Conservation (phyloP, 2,797 vertebrate species). For the Muscicapa comitata region DNA sequence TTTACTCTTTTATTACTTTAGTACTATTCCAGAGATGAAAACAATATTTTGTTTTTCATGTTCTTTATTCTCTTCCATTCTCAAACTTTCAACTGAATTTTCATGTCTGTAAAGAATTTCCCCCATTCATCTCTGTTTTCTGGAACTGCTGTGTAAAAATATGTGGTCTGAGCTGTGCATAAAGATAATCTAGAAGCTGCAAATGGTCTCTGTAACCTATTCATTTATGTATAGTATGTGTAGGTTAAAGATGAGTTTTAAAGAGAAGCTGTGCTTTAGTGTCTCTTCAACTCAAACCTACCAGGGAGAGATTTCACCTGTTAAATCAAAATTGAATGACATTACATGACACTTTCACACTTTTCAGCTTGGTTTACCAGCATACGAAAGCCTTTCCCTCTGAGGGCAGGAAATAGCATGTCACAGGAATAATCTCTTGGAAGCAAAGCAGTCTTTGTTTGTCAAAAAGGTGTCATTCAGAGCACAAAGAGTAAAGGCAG, state of each 20-base stretch:
- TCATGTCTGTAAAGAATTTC: background rate
- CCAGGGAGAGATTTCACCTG: background rate
- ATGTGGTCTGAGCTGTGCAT: background rate
- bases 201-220: background rate
- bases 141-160: background rate
- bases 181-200: background rate
- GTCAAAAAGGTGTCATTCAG: background rate
- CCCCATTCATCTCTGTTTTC: background rate
- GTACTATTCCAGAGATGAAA: background rate
- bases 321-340: background rate
- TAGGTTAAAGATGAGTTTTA: background rate
- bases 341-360: background rate
- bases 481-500: background rate
- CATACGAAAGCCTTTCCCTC: background rate
- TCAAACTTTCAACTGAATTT: background rate
- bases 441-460: constrained; percentile 3
- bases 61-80: background rate
- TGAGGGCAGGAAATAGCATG: background rate
- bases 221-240: background rate
- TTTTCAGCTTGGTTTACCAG: background rate
- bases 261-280: background rate
- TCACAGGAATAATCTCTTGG: background rate
- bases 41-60: background rate
- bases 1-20: background rate
- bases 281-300: background rate